Evolutionary conservation across 23 tunicate species (phyloP), one percentile per base, ranked within the genome.

Genomic region (Trididemnum clinides): DNA sequence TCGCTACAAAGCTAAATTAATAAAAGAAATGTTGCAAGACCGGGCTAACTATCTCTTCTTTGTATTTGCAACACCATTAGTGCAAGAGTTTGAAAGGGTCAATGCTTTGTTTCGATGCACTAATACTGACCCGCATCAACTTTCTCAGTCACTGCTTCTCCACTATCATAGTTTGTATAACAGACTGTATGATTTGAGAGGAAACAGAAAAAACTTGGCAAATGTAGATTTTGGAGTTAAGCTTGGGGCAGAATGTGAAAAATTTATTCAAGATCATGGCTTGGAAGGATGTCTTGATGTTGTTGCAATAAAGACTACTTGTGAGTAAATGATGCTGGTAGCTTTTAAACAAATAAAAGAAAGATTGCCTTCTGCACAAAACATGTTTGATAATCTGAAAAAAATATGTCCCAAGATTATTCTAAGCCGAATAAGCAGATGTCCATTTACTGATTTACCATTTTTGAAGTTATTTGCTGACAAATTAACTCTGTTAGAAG

Each of bases 11-110:
- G 79, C 64, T 37, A 83, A 72, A 39, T 20, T 83, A 3, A 34
- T 83, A n/a, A 83, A 81, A 51, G 85, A 81, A 81, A 81, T 81
- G 85, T 30, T 81, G 7, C 38, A 21, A 81, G 85, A 81, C 33
- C 51, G 25, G 10, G 33, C 77, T 26, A n/a, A n/a, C n/a, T n/a
- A n/a, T n/a, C n/a, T n/a, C n/a, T n/a, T n/a, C n/a, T n/a, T n/a
- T n/a, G n/a, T n/a, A n/a, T n/a, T n/a, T n/a, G n/a, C n/a, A n/a
- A n/a, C n/a, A n/a, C n/a, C n/a, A n/a, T n/a, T n/a, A n/a, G n/a
- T n/a, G n/a, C n/a, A n/a, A n/a, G n/a, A n/a, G n/a, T n/a, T n/a
- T n/a, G n/a, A n/a, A n/a, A n/a, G n/a, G n/a, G n/a, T n/a, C n/a
- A n/a, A n/a, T n/a, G n/a, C n/a, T n/a, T n/a, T n/a, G n/a, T n/a